These are phyloP conservation scores for Alcedo quadribrachys DNA, from an alignment of 2,797 vertebrate species.

Conservation along the genomic window DNA sequence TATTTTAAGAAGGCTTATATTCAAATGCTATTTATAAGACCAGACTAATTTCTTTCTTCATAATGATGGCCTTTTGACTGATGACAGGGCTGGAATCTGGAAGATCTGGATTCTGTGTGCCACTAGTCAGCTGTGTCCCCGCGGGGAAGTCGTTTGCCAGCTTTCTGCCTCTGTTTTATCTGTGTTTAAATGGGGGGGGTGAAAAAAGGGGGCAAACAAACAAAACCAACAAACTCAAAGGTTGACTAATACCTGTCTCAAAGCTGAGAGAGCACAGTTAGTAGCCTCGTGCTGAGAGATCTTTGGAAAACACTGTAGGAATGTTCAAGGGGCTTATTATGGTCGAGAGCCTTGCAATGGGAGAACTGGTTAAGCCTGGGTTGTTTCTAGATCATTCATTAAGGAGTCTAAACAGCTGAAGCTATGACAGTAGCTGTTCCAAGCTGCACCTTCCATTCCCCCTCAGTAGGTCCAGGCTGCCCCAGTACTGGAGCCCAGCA, in stretches of 20 bases:
- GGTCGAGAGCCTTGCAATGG: background rate
- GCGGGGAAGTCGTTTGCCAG: conserved; percentile 22
- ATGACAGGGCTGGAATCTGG: conserved; percentile 57
- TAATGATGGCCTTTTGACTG: conserved; percentile 52
- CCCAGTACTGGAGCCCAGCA: background rate
- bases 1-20: conserved; percentile 38
- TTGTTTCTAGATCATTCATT: conserved; percentile 49
- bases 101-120: conserved; percentile 59
- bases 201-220: background rate
- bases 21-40: conserved; percentile 62
- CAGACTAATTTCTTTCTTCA: conserved; percentile 52
- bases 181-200: background rate
- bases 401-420: background rate
- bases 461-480: background rate
- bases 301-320: conserved; percentile 18
- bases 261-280: background rate
- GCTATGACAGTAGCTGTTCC: background rate
- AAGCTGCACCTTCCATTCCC: conserved; percentile 14
- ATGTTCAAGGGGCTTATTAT: conserved; percentile 33
- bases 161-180: conserved; percentile 34
- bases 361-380: conserved; percentile 50
- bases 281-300: background rate
- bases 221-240: background rate
- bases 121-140: conserved; percentile 22
- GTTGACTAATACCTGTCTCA: conserved; percentile 42